Percentiles rank a stretch among this genome's conserved stretches.
These are phyloP conservation scores for Decapterus maruadsi DNA, from an alignment of 2,797 vertebrate species.

Conservation along the genomic window DNA sequence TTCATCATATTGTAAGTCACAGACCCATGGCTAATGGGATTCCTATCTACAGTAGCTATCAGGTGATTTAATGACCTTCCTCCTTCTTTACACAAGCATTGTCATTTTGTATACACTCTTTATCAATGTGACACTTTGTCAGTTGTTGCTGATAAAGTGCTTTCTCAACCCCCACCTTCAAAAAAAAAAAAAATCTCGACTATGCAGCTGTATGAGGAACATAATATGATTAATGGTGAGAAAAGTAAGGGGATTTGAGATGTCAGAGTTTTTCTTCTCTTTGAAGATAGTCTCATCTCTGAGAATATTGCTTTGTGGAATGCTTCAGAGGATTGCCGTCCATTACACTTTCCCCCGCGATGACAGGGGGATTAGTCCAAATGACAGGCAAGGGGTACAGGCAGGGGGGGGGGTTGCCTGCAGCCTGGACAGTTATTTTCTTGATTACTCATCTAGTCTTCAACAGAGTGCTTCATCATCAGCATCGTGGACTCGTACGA, in stretches of 20 bases:
- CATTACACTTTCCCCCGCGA: conserved; percentile 63
- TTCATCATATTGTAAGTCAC: conserved; percentile 74
- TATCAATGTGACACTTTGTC: conserved; percentile 74
- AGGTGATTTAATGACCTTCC: conserved; percentile 68
- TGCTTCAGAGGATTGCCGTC: conserved; percentile 70
- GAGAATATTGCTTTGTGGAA: conserved; percentile 62
- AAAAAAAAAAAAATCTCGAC: conserved; percentile 24
- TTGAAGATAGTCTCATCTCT: conserved; percentile 70
- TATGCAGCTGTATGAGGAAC: conserved; percentile 12
- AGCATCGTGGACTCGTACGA: conserved; percentile 32
- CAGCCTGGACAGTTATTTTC: conserved; percentile 68
- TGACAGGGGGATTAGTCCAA: conserved; percentile 74
- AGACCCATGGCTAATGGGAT: conserved; percentile 79
- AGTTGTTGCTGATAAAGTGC: conserved; percentile 49
- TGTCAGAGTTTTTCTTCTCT: conserved; percentile 51
- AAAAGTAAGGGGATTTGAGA: conserved; percentile 52
- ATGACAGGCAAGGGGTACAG: conserved; percentile 49
- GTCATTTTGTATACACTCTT: conserved; percentile 66
- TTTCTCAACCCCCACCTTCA: not conserved
- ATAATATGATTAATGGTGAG: conserved; percentile 59
- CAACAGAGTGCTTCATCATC: conserved; percentile 53
- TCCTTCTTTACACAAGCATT: conserved; percentile 60
- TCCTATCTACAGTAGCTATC: conserved; percentile 73
- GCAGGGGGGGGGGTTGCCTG: conserved; percentile 33
- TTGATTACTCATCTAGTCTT: conserved; percentile 53